A percentile compares a stretch with the other conserved stretches of the same genome.
phyloP scores from a whole-genome alignment of 1,140 invertebrate species.

The Danaus plexippus region DNA sequence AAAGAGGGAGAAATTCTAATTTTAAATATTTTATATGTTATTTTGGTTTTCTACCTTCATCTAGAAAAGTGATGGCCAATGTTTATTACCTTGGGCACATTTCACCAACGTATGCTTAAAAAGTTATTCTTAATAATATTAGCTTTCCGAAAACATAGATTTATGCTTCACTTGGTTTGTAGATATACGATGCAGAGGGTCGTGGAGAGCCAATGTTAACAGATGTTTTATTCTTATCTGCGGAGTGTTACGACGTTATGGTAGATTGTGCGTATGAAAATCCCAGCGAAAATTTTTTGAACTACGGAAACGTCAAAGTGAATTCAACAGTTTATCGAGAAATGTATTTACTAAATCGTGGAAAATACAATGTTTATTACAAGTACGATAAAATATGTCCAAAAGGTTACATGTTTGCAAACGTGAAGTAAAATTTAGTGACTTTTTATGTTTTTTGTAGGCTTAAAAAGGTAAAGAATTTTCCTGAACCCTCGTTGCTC shows the following conservation, averaged over 20 bases:
- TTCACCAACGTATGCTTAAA: no score
- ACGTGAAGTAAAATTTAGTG: conserved; percentile 2
- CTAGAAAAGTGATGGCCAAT: no score
- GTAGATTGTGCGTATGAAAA: conserved; percentile 58
- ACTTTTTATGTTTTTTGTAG: conserved; percentile 26
- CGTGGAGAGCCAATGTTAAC: conserved; percentile 54
- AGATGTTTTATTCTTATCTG: conserved; percentile 45
- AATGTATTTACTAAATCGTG: conserved; percentile 57
- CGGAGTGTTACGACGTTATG: conserved; percentile 64
- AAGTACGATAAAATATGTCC: conserved; percentile 34
- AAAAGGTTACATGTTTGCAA: conserved; percentile 5
- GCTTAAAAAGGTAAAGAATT: conserved; percentile 59
- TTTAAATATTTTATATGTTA: no score
- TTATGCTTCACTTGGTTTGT: conserved; percentile 6
- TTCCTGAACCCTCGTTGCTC: conserved; percentile 53
- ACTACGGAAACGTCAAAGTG: conserved; percentile 64
- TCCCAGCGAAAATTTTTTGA: conserved; percentile 42
- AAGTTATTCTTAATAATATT: no score
- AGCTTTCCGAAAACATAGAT: no score
- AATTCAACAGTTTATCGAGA: conserved; percentile 47
- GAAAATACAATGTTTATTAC: conserved; percentile 61
- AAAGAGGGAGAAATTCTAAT: no score
- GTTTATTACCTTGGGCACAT: no score
- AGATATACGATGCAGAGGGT: conserved; percentile 58
- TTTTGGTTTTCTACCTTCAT: no score